phyloP scores from a whole-genome alignment of 2,888 invertebrate species.

The Parnassius apollo region DNA sequence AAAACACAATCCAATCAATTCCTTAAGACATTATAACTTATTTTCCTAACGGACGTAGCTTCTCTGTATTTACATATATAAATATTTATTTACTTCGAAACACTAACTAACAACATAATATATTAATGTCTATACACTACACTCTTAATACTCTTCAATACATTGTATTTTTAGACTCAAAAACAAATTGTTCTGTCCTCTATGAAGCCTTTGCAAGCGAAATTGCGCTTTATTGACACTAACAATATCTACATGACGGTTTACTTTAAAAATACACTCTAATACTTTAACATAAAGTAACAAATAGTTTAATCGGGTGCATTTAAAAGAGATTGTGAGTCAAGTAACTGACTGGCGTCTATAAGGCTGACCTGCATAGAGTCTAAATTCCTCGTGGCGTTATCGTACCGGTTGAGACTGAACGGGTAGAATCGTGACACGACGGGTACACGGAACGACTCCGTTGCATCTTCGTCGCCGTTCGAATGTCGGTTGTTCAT shows the following conservation, averaged over 20 bases:
- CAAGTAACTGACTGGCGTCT: slow-evolving; percentile 82
- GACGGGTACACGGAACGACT: slow-evolving; percentile 30
- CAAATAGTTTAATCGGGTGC: slow-evolving; percentile 81
- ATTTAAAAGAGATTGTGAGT: slow-evolving; percentile 86
- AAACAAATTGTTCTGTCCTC: background rate
- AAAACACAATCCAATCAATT: slow-evolving; percentile 15
- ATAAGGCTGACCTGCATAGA: slow-evolving; percentile 82
- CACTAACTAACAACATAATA: slow-evolving; percentile 17
- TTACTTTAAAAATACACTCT: slow-evolving; percentile 5
- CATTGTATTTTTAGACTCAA: background rate
- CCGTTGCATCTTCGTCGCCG: slow-evolving; percentile 35
- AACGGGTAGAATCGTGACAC: slow-evolving; percentile 71
- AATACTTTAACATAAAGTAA: background rate
- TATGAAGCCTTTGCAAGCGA: slow-evolving; percentile 2
- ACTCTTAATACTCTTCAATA: slow-evolving; percentile 15
- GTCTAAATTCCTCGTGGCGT: slow-evolving; percentile 44
- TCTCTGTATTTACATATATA: slow-evolving; percentile 16
- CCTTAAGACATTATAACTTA: slow-evolving; percentile 6
- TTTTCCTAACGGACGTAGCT: background rate
- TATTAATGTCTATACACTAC: slow-evolving; percentile 8
- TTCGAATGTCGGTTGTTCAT: slow-evolving; percentile 51
- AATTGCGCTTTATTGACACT: background rate
- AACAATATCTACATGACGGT: slow-evolving; percentile 11
- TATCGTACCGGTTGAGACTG: slow-evolving; percentile 46
- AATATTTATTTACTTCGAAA: slow-evolving; percentile 4